Base-by-base conservation (phyloP, 2,113 vertebrate genomes). In the Arvicanthis niloticus region DNA sequence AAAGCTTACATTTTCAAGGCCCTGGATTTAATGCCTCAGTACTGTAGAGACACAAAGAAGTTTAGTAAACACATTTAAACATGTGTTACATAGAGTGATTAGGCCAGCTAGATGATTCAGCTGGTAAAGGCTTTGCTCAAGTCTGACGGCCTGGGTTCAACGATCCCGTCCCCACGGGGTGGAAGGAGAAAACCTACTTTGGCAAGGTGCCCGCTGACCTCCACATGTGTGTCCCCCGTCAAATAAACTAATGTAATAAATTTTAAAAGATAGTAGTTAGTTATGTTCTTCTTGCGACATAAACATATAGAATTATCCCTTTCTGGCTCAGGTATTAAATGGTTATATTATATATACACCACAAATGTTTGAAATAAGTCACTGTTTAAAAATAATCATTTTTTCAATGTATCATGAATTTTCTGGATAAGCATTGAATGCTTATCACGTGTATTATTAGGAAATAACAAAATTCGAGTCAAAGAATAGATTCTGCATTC, bases 401-500 rank as follows among this genome's bases (percentile, higher is more conserved):
- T 96, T 96, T 96, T 93, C 6, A 78, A 16, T 48, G 0, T 72
- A 7, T 91, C 68, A 68, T 88, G 53, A 91, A 37, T 91, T 45
- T 70, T 88, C 51, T 31, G 82, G 37, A 81, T 89, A 96, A 92
- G 22, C 7, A 40, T n/a, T 91, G 12, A 91, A 22, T 94, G 1
- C 40, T 48, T 75, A 75, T 53, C 6, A 78, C 21, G 31, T 51
- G 40, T 10, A 29, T 73, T 93, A 80, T 91, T 96, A 81, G 65
- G 81, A 93, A 95, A 89, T 68, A 70, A 51, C 13, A 92, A 92
- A 76, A 84, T 80, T 70, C 81, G 56, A 75, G 22, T 40, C 34
- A 34, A 93, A 78, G 48, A n/a, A 91, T 31, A 97, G 93, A 76
- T 86, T 93, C 62, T 93, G 37, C 92, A 85, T 17, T 60, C 95